phyloP scores from a whole-genome alignment of 1,140 invertebrate genomes.

The Theocolax elegans region DNA sequence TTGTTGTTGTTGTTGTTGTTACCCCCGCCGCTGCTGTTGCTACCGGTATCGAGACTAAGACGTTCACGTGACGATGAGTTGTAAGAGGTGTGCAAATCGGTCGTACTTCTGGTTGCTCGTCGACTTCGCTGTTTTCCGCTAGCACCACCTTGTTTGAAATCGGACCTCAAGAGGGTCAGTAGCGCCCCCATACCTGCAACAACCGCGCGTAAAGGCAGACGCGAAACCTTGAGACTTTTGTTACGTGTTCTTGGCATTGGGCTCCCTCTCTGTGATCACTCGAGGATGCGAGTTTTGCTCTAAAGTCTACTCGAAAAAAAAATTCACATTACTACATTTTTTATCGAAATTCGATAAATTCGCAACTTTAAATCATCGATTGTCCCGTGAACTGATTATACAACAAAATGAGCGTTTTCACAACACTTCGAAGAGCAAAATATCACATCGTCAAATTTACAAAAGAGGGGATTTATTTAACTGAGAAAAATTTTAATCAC shows the following conservation, averaged over 20 bases:
- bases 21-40: constrained; percentile 47
- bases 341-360: too few species aligned
- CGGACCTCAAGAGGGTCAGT: constrained; percentile 59
- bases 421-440: too few species aligned
- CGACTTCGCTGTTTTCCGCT: constrained; percentile 21
- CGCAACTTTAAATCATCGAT: too few species aligned
- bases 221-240: constrained; percentile 3
- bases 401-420: too few species aligned
- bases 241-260: background rate
- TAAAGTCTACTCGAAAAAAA: background rate
- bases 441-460: too few species aligned
- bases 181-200: constrained; percentile 65
- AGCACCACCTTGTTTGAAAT: constrained; percentile 54
- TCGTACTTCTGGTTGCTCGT: constrained; percentile 21
- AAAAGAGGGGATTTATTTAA: background rate
- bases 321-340: too few species aligned
- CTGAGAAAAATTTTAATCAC: background rate
- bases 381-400: too few species aligned
- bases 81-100: constrained; percentile 14
- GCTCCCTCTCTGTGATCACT: background rate
- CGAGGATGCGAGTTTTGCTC: background rate
- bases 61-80: constrained; percentile 42
- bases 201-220: constrained; percentile 39
- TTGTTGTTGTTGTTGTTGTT: constrained; percentile 47
- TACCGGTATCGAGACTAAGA: constrained; percentile 42